Conservation (phyloP, 2,888 invertebrate genomes). For the Dysmachus trigonus region DNA sequence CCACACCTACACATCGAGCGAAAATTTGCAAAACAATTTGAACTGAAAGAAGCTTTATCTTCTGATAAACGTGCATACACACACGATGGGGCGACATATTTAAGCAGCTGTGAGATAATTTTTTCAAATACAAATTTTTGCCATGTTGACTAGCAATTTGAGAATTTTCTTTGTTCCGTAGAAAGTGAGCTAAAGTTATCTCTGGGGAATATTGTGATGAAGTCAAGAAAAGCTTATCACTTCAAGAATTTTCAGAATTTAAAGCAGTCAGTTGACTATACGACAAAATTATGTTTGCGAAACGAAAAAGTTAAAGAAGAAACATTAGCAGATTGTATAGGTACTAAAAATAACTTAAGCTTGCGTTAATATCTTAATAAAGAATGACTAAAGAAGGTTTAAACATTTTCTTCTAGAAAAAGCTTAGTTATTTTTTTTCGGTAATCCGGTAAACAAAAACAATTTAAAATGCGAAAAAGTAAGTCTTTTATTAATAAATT, state of each 20-base stretch:
- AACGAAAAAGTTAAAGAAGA: no score
- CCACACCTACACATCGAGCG: not conserved
- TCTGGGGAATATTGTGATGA: not conserved
- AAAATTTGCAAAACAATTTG: not conserved
- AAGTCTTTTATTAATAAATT: no score
- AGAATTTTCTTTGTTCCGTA: not conserved
- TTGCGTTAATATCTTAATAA: not conserved
- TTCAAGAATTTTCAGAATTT: not conserved
- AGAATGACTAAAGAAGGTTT: no score
- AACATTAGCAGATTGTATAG: no score
- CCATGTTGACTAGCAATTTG: not conserved
- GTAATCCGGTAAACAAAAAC: no score
- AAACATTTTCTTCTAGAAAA: not conserved
- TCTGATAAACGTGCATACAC: not conserved
- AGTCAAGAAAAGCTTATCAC: not conserved
- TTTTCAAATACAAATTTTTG: not conserved
- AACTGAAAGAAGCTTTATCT: not conserved
- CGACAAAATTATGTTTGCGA: not conserved
- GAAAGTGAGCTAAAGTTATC: not conserved
- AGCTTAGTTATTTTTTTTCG: not conserved
- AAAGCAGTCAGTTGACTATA: not conserved
- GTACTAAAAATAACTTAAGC: not conserved
- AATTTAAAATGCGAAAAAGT: no score
- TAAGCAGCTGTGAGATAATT: not conserved
- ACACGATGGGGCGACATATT: not conserved